Base-by-base conservation (phyloP, 2,113 vertebrate genomes). In the Cromileptes altivelis region DNA sequence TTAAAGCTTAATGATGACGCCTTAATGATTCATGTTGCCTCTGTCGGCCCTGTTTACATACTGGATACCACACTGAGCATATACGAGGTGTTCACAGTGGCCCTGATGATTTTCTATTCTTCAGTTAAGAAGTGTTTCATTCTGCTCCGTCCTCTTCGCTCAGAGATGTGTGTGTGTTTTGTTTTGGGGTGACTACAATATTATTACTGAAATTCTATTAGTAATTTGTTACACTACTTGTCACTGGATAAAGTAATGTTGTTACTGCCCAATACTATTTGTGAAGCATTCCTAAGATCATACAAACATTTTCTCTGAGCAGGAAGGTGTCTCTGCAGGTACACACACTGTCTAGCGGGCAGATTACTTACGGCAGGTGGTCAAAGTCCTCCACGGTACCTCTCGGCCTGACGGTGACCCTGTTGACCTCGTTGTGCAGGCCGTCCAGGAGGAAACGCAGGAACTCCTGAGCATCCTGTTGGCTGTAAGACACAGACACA, bases 401-500 rank as follows among this genome's bases (percentile, higher is more conserved):
- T 56, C 96, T 95, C 0, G 97, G 97, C 87, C 97, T 91, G 67
- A 96, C 96, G 0, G 96, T 96, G 23, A 99, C 97, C 1, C 97
- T 95, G 95, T 99, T 99, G 89, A 99, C 97, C 91, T 98, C 98
- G 0, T 97, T 98, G 94, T 99, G 98, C 47, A 99, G 96, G 17
- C 98, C 98, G 0, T 99, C 98, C 12, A 99, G 94, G 45, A 99
- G 96, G 92, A 99, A 99, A 50, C 98, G 96, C 85, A 99, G 94
- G 86, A 99, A 99, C 85, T 99, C 98, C 93, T 99, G 98, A 18
- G 98, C 98, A 0, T 99, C 98, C 94, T 99, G 98, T 92, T 99
- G 98, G 95, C 98, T 99, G 85, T 70, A 75, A 56, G 27, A 90
- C 47, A 91, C 33, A 62, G 63, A 82, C 64, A 71, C 65, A 47